Base-by-base conservation (phyloP, 1,140 invertebrate species). In the Daktulosphaira vitifoliae region DNA sequence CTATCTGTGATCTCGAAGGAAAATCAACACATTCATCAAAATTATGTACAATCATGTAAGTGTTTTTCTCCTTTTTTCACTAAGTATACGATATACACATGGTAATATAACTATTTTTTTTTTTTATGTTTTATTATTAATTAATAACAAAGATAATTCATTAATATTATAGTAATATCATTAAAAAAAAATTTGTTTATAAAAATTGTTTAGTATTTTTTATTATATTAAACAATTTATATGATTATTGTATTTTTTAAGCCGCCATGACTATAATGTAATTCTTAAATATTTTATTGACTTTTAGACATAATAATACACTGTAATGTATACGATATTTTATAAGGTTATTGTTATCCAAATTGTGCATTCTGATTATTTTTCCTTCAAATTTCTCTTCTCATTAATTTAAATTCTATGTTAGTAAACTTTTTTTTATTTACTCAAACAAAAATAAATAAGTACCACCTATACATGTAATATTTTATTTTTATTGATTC, bases 1-100 rank as follows among this genome's bases (percentile, higher is more conserved):
- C 26, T 62, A 62, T 62, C 56, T 62, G 56, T 62, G 56, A 62
- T 62, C 56, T 62, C 56, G 46, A 62, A 62, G 56, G 56, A 62
- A 62, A 62, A 62, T 62, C 56, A 48, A 62, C 42, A 46, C 56
- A 29, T 29, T 25, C 56, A 62, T 62, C 42, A 62, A 62, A 62
- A 48, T 62, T n/a, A 3, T 46, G 56, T 62, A 62, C 56, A 62
- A 62, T 62, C 56, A 62, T 62, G 56, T 29, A n/a, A 62, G 56
- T 62, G 56, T 62, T 62, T 59, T 62, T 48, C 42, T 56, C 53
- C 53, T 48, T 62, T 62, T 20, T 29, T 62, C 56, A 62, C 56
- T 39, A 62, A 62, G 56, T 62, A 62, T 62, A 62, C 56, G 56
- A 62, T 62, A 48, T 48, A 62, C 56, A 62, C 56, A 62, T 25